Evolutionary conservation across 1,140 invertebrate species (phyloP), one percentile per base, ranked within the genome.

Genomic region (Procambarus virginalis): DNA sequence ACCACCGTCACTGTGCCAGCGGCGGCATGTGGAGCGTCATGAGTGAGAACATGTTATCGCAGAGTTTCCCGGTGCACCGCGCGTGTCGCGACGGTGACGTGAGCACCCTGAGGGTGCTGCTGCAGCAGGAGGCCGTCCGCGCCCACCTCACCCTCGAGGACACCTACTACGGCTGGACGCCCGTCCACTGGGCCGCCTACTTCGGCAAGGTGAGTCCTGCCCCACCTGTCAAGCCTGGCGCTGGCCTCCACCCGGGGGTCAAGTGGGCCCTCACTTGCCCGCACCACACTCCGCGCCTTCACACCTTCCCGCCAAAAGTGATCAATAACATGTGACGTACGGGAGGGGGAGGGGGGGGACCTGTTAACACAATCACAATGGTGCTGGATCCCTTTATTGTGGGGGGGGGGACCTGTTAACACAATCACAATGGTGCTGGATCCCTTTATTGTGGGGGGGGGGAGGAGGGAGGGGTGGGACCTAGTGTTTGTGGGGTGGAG

Each of bases 151-250:
- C 87, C 2, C 51, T 89, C 49, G 87, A 89, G 75, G 87, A 89
- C 75, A 89, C 87, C 34, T 89, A 89, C 48, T 89, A 89, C n/a
- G 87, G 87, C 51, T 89, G 87, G 87, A 89, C 87, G 14, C 87
- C 87, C 3, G 84, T 73, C 4, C 87, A 89, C 45, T 89, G 87
- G 87, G 87, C 87, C 6, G 87, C 87, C 1, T 89, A 89, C 81
- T 89, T 89, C 46, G 87, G 87, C 51, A 89, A 84, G 87, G 87
- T 89, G 20, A 79, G 86, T 75, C 5, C 1, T 60, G 14, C 45
- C 17, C 9, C n/a, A 68, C 6, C 60, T 60, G 80, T 58, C 64
- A 68, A 68, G 34, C 34, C 34, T 34, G 34, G 34, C 34, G 34
- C 34, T 34, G 34, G 34, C 34, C 34, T 34, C 34, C 34, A 34